A percentile compares a stretch with the other conserved stretches of the same genome.
phyloP scores from a whole-genome alignment of 92 coral and sea anemone genomes.

The Zoanthus sociatus region DNA sequence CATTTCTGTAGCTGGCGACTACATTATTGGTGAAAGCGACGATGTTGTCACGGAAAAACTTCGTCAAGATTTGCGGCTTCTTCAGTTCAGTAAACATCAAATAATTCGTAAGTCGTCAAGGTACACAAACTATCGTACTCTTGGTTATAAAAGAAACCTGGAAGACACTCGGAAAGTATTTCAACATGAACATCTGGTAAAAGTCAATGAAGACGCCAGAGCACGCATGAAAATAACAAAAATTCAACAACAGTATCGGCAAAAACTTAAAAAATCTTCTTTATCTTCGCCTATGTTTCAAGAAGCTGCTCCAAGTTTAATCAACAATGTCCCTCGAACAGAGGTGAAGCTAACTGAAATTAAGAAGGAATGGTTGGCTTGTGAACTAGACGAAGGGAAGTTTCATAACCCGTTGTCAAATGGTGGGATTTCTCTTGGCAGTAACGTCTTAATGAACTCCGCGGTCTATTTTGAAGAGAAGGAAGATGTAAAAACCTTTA shows the following conservation, averaged over 20 bases:
- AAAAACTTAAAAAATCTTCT: not conserved
- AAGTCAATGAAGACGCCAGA: conserved; percentile 62
- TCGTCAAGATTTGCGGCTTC: conserved; percentile 82
- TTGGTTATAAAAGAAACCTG: conserved; percentile 66
- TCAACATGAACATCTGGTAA: conserved; percentile 65
- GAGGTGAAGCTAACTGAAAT: not conserved
- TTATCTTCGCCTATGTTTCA: conserved; percentile 3
- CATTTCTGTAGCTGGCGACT: not conserved
- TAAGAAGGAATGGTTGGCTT: conserved; percentile 11
- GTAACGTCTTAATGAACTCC: conserved; percentile 19
- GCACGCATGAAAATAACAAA: conserved; percentile 35
- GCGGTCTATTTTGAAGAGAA: conserved; percentile 15
- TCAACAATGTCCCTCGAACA: not conserved
- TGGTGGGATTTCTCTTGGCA: conserved; percentile 32
- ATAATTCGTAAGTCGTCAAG: conserved; percentile 73
- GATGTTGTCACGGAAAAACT: conserved; percentile 55
- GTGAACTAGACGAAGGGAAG: conserved; percentile 17
- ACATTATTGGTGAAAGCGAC: conserved; percentile 17
- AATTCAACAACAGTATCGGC: conserved; percentile 33
- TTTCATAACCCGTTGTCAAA: not conserved
- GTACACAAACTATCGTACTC: conserved; percentile 73
- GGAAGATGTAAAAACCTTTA: not conserved
- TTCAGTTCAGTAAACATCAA: conserved; percentile 69
- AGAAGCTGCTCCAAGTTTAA: not conserved
- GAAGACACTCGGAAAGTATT: conserved; percentile 52